phyloP scores from a whole-genome alignment of 2,797 vertebrate species.

The Pseudochromis fuscus region DNA sequence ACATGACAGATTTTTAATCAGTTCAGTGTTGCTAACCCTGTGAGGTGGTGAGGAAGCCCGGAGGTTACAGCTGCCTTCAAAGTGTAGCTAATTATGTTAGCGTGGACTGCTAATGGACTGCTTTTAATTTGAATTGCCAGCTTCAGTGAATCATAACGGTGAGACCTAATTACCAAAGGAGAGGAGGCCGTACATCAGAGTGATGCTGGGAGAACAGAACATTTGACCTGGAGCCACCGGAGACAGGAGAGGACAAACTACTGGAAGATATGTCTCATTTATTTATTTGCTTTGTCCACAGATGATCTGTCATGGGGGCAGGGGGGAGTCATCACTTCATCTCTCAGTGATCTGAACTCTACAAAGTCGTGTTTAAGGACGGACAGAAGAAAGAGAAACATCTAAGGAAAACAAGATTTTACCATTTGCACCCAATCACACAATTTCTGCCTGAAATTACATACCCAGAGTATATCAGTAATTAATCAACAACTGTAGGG shows the following conservation, averaged over 20 bases:
- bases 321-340: conserved; percentile 38
- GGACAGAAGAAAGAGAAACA: neutral
- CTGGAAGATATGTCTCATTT: neutral
- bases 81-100: conserved; percentile 70
- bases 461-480: no score
- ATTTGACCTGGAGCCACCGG: conserved; percentile 30
- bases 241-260: neutral
- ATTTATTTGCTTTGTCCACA: conserved; percentile 15
- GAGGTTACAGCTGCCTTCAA: conserved; percentile 60
- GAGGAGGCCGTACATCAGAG: conserved; percentile 44
- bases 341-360: conserved; percentile 32
- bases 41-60: conserved; percentile 38
- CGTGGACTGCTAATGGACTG: conserved; percentile 58
- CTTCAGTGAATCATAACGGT: conserved; percentile 68
- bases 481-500: no score
- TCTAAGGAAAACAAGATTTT: no score
- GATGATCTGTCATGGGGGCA: no score
- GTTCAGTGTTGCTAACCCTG: conserved; percentile 46
- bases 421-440: no score
- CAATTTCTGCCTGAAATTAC: no score
- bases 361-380: conserved; percentile 19
- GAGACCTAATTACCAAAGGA: conserved; percentile 60
- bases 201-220: conserved; percentile 17
- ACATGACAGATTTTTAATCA: conserved; percentile 65
- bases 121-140: conserved; percentile 73